These are phyloP conservation scores for Mus pahari DNA, from an alignment of 2,113 vertebrate species.

Conservation along the genomic window DNA sequence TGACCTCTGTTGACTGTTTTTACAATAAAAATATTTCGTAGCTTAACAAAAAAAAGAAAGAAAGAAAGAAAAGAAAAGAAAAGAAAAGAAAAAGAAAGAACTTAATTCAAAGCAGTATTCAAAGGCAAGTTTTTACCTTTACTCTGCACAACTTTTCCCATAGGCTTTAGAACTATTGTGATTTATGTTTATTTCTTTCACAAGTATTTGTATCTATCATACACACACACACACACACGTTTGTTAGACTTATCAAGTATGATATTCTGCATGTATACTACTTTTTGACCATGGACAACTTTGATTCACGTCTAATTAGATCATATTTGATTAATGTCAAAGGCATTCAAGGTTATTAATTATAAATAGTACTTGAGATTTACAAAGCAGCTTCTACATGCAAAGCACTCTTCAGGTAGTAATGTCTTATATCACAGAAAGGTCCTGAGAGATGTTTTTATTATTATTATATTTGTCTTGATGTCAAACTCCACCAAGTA, in stretches of 20 bases:
- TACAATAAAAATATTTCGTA: no score
- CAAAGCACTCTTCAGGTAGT: slow-evolving; percentile 53
- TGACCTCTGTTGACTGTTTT: no score
- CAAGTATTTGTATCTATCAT: slow-evolving; percentile 22
- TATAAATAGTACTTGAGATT: slow-evolving; percentile 60
- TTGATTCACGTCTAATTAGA: slow-evolving; percentile 63
- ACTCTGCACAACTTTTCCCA: background rate
- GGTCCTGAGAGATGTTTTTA: slow-evolving; percentile 59
- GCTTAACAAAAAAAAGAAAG: no score
- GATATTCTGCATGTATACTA: slow-evolving; percentile 42
- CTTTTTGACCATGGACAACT: slow-evolving; percentile 45
- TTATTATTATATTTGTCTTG: slow-evolving; percentile 71
- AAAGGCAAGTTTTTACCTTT: slow-evolving; percentile 20
- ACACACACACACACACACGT: background rate
- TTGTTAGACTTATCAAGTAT: slow-evolving; percentile 42
- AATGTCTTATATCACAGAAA: slow-evolving; percentile 61
- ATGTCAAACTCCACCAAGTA: slow-evolving; percentile 59
- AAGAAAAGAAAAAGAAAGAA: background rate
- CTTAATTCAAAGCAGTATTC: slow-evolving; percentile 22
- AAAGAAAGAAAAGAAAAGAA: no score
- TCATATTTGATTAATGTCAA: slow-evolving; percentile 70
- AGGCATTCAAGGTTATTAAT: slow-evolving; percentile 68
- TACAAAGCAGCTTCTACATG: slow-evolving; percentile 52
- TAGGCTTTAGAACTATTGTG: slow-evolving; percentile 36
- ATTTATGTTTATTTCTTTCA: slow-evolving; percentile 47